Evolutionary conservation across 2,888 invertebrate genomes (phyloP), one percentile per base, ranked within the genome.

Genomic region (Pseudococcus jackbeardsleyi): DNA sequence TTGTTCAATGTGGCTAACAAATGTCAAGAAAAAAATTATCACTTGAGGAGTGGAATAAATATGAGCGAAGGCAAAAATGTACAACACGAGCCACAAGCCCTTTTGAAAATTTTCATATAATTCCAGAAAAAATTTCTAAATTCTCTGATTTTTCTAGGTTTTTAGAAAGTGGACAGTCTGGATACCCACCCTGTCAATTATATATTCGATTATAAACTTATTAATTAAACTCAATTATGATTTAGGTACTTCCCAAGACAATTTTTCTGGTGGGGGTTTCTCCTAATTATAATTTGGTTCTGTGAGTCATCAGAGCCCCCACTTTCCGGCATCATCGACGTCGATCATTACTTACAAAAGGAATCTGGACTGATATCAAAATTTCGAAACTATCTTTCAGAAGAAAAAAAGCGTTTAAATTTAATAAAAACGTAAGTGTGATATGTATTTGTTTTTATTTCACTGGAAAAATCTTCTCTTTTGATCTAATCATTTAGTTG

Each of bases 281-380:
- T 72, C 68, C 33, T 72, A 12, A 72, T 2, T 7, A 26, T 33
- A 1, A 9, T 6, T 33, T 33, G 17, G 22, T 33, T 26, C 4
- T n/a, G 26, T 12, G 33, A 22, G n/a, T 3, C 26, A 33, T 33
- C 33, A 72, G 12, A 33, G 12, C 26, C 26, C 33, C 12, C 68
- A 26, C 15, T 72, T 12, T 17, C 68, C 12, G 15, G 26, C 0
- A 33, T 6, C 26, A 26, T 72, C 68, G 68, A 72, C 15, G 26
- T 33, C 12, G 68, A 72, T 6, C 4, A 22, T 15, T 72, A 33
- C 15, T 33, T 72, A 33, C 33, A 72, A 12, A 33, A 12, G 12
- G 68, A 72, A 72, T 72, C 68, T 11, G 68, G 1, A 4, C 33
- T 72, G 68, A 72, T 72, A 72, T 72, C 33, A 72, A 72, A 72